A percentile compares a stretch with the other conserved stretches of the same genome.
phyloP scores from a whole-genome alignment of 2,797 vertebrate genomes.

The Tauraco hartlaubi region DNA sequence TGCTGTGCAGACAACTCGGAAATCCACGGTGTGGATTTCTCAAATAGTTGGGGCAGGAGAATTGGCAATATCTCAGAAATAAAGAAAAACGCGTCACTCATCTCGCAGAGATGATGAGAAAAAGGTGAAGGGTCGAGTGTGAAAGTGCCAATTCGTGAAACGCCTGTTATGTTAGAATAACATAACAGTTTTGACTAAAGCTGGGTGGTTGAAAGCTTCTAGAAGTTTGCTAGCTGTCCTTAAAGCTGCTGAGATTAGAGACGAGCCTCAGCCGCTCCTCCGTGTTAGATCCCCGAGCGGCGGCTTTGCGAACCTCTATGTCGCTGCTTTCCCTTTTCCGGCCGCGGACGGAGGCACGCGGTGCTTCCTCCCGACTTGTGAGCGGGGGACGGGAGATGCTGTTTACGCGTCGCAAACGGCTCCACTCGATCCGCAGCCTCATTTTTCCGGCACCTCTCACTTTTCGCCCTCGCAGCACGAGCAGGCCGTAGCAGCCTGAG shows the following conservation, averaged over 20 bases:
- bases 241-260: neutral
- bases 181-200: neutral
- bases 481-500: neutral
- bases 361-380: neutral
- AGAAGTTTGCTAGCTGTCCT: neutral
- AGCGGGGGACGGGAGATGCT: neutral
- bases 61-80: constrained; percentile 40
- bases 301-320: neutral
- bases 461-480: constrained; percentile 25
- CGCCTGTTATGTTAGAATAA: neutral
- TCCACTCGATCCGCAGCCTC: constrained; percentile 26
- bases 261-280: neutral
- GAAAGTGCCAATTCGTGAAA: constrained; percentile 45
- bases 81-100: neutral
- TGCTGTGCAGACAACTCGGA: neutral
- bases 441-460: constrained; percentile 39
- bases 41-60: neutral
- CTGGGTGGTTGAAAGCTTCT: neutral
- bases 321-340: neutral
- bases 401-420: neutral
- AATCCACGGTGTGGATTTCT: neutral
- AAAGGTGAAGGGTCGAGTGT: neutral
- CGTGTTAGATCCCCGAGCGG: neutral
- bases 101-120: neutral
- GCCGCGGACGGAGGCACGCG: too few relatives aligned